Conservation (phyloP, 2,888 invertebrate species). For the Bombylius discolor region DNA sequence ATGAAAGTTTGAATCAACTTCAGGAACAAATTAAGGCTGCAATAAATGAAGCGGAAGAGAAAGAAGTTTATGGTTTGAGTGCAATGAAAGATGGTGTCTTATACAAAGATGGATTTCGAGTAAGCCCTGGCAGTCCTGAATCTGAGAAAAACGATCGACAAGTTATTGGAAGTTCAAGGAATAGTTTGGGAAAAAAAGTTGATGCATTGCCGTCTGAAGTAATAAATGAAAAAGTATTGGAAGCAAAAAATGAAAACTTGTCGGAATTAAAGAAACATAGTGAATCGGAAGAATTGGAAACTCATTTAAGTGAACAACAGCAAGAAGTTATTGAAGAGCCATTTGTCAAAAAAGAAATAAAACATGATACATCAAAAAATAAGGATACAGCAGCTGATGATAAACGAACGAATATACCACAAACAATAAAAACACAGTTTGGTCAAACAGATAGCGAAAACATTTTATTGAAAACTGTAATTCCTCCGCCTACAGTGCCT, state of each 20-base stretch:
- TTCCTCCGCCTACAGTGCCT: no score
- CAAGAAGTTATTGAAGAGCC: slow-evolving; percentile 7
- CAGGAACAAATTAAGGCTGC: slow-evolving; percentile 26
- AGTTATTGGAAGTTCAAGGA: slow-evolving; percentile 7
- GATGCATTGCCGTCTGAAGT: slow-evolving; percentile 10
- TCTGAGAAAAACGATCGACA: slow-evolving; percentile 2
- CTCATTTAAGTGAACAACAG: not conserved
- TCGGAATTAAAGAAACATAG: not conserved
- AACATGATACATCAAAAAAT: not conserved
- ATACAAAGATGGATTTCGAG: slow-evolving; percentile 31
- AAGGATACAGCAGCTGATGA: not conserved
- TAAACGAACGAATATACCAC: slow-evolving; percentile 11
- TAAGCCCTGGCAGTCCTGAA: slow-evolving; percentile 18
- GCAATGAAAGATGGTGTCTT: slow-evolving; percentile 32
- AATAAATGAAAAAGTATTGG: not conserved
- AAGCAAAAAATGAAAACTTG: not conserved
- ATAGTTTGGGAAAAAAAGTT: slow-evolving; percentile 17
- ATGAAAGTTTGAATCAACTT: slow-evolving; percentile 18
- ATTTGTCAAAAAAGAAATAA: slow-evolving; percentile 2
- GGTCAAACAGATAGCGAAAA: slow-evolving; percentile 25
- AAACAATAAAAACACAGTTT: slow-evolving; percentile 30
- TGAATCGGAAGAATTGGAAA: not conserved
- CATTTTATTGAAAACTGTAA: slow-evolving; percentile 11
- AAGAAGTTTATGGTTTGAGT: slow-evolving; percentile 20
- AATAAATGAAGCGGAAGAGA: slow-evolving; percentile 20